Conservation (phyloP, 1,140 invertebrate species). For the Thrips palmi region DNA sequence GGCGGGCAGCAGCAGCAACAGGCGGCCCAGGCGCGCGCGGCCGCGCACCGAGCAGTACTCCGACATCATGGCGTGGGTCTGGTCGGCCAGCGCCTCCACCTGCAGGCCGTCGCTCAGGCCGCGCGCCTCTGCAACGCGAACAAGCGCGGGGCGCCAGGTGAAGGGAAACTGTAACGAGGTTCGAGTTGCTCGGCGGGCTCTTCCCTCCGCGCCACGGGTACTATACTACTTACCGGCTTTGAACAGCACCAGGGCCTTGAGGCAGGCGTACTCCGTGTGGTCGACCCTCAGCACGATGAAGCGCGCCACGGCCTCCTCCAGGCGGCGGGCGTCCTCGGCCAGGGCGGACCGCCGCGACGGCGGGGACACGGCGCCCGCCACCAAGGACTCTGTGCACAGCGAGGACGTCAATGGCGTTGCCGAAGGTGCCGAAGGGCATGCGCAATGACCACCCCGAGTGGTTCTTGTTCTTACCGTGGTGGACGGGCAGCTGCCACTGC, state of each 20-base stretch:
- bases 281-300: slow-evolving; percentile 47
- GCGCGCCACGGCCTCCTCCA: slow-evolving; percentile 41
- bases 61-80: slow-evolving; percentile 52
- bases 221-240: slow-evolving; percentile 53
- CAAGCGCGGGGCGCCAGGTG: no score
- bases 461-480: slow-evolving; percentile 34
- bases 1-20: slow-evolving; percentile 47
- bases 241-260: slow-evolving; percentile 65
- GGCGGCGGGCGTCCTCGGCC: slow-evolving; percentile 29
- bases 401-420: no score
- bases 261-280: slow-evolving; percentile 64
- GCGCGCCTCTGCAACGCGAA: slow-evolving; percentile 33
- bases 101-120: slow-evolving; percentile 39
- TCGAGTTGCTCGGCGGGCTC: no score
- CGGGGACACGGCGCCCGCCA: slow-evolving; percentile 22
- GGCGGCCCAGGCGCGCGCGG: slow-evolving; percentile 42
- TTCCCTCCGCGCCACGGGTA: no score
- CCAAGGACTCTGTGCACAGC: slow-evolving; percentile 20
- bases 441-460: neutral
- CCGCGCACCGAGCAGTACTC: slow-evolving; percentile 36
- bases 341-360: slow-evolving; percentile 23
- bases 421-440: neutral
- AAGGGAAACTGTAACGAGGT: no score
- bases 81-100: slow-evolving; percentile 54
- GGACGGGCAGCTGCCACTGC: slow-evolving; percentile 55